These are phyloP conservation scores for Ornithoptera alexandrae DNA, from an alignment of 2,888 invertebrate genomes.

Conservation along the genomic window DNA sequence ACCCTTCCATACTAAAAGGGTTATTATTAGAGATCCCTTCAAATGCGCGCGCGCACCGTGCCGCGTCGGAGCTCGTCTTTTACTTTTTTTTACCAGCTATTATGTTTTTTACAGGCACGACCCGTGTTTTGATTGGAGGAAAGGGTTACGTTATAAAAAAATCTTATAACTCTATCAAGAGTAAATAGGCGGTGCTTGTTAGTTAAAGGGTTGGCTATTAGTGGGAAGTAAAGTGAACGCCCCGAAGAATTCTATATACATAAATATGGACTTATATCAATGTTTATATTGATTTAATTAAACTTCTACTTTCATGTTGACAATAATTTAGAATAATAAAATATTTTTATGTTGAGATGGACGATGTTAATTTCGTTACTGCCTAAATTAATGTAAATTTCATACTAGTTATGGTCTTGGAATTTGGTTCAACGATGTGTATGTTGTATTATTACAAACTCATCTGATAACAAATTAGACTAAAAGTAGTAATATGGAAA, in stretches of 20 bases:
- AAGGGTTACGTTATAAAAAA: slow-evolving; percentile 74
- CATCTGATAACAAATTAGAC: too few relatives aligned
- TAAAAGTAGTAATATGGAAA: too few relatives aligned
- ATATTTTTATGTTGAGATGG: too few relatives aligned
- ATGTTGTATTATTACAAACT: too few relatives aligned
- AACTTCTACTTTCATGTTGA: too few relatives aligned
- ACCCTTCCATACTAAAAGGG: slow-evolving; percentile 71
- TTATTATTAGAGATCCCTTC: slow-evolving; percentile 72
- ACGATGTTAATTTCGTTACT: too few relatives aligned
- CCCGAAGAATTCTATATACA: background rate
- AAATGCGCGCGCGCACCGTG: slow-evolving; percentile 58
- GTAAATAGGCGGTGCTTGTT: slow-evolving; percentile 53
- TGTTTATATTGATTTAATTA: too few relatives aligned
- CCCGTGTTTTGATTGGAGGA: slow-evolving; percentile 62
- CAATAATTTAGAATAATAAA: too few relatives aligned
- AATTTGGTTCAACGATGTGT: too few relatives aligned
- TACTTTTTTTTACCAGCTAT: slow-evolving; percentile 66
- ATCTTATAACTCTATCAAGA: slow-evolving; percentile 47
- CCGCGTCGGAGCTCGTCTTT: slow-evolving; percentile 50
- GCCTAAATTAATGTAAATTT: too few relatives aligned
- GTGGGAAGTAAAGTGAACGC: slow-evolving; percentile 37
- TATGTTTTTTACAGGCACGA: slow-evolving; percentile 58
- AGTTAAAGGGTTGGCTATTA: slow-evolving; percentile 66
- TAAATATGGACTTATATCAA: too few relatives aligned
- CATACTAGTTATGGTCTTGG: too few relatives aligned